Base-by-base conservation (phyloP, 2,113 vertebrate genomes). In the Martes martes region DNA sequence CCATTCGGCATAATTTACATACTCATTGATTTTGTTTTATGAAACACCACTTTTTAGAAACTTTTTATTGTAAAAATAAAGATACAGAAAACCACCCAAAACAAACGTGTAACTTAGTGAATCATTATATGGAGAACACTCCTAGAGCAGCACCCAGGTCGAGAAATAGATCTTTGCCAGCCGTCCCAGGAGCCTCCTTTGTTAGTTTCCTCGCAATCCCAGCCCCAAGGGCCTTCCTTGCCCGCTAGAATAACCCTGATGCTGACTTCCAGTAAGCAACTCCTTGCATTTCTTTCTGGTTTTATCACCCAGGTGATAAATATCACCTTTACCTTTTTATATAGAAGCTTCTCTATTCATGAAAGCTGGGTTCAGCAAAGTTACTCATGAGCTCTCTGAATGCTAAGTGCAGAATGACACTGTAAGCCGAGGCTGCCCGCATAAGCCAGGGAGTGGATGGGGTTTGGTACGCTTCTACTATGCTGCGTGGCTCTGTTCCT, bases 11-110 rank as follows among this genome's bases (percentile, higher is more conserved):
- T 94, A 33, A 55, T 86, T 84, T 67, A 19, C 28, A 24, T 71
- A 39, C 24, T 82, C 4, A 31, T 9, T 79, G 61, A 92, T 93
- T 96, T 81, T 89, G 65, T 94, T 89, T 92, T 87, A 61, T 69
- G 83, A 92, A 96, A 55, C n/a, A 39, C 82, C 55, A 59, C 31
- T 96, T 78, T 47, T 78, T 57, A 63, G 92, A 67, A 88, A 8
- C 24, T 26, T 80, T 61, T 90, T 83, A 78, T 52, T 91, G 19
- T 93, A 85, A 96, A 93, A 93, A 65, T 74, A 73, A 79, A 89
- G 63, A n/a, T 80, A 33, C 15, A 74, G 74, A 92, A 87, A 84
- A 36, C 31, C 50, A 81, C 71, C 42, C 79, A 61, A 92, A 89
- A 87, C 85, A 90, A 73, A 65, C 11, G 19, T 74, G 33, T 84